phyloP scores from a whole-genome alignment of 1,140 invertebrate species.

The Pseudomyrmex sp. region DNA sequence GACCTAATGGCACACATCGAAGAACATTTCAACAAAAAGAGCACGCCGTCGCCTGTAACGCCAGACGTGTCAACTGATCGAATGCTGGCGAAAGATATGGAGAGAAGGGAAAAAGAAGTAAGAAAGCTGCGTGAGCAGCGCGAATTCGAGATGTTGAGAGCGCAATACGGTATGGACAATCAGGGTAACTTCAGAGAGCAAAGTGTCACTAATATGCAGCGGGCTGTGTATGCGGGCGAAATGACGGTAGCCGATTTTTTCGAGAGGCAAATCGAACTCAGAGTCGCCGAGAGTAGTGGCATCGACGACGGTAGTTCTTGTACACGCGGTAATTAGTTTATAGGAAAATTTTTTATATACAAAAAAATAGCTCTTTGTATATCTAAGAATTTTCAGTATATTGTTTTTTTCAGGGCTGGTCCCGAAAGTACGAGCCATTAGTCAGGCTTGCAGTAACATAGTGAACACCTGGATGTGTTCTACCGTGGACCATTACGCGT shows the following conservation, averaged over 20 bases:
- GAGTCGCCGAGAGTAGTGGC: conserved; percentile 90
- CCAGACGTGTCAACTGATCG: conserved; percentile 86
- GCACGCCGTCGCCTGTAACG: conserved; percentile 83
- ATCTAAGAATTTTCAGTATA: not conserved
- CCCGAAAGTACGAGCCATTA: conserved; percentile 89
- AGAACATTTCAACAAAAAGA: conserved; percentile 88
- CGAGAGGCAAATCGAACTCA: conserved; percentile 91
- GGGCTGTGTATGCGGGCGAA: conserved; percentile 93
- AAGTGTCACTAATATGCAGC: conserved; percentile 92
- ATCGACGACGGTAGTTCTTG: conserved; percentile 93
- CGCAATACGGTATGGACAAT: conserved; percentile 96
- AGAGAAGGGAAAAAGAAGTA: conserved; percentile 89
- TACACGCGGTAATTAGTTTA: conserved; percentile 86
- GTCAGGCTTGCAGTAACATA: conserved; percentile 89
- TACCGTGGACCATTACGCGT: conserved; percentile 93
- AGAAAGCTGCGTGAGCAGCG: conserved; percentile 90
- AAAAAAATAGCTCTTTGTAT: not conserved
- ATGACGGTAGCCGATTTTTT: conserved; percentile 95
- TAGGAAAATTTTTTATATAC: not conserved
- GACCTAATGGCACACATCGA: conserved; percentile 89
- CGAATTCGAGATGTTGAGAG: conserved; percentile 92
- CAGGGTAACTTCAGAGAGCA: conserved; percentile 93
- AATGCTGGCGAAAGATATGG: conserved; percentile 87
- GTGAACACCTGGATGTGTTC: conserved; percentile 90
- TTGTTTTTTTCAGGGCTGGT: conserved; percentile 87